Conservation (phyloP, 2,113 vertebrate species). For the Dicaeum eximium region DNA sequence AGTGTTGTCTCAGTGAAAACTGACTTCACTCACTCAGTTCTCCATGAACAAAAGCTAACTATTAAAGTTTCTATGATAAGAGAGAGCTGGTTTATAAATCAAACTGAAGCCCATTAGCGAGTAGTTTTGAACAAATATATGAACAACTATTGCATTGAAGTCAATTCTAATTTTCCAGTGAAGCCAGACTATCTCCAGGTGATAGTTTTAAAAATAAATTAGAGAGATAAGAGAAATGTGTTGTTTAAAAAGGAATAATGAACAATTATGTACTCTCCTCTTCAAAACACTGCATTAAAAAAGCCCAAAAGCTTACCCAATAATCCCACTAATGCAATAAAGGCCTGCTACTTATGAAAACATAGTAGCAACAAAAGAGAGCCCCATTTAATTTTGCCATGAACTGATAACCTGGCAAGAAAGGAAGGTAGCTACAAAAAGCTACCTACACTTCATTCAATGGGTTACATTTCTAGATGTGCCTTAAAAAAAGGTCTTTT, state of each 20-base stretch:
- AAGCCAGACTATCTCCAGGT: not conserved
- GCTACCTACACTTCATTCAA: not conserved
- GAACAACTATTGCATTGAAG: not conserved
- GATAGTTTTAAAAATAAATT: not conserved
- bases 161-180: not conserved
- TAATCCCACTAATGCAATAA: not conserved
- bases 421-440: not conserved
- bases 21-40: slow-evolving; percentile 5
- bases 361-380: not conserved
- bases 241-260: not conserved
- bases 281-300: not conserved
- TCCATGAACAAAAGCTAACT: not conserved
- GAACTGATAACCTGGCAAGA: not conserved
- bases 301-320: not conserved
- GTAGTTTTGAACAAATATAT: not conserved
- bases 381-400: not conserved
- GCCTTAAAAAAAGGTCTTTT: not conserved
- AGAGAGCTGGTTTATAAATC: slow-evolving; percentile 12
- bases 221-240: not conserved
- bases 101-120: not conserved
- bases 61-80: not conserved
- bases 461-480: not conserved
- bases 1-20: slow-evolving; percentile 10
- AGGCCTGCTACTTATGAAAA: not conserved
- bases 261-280: not conserved